phyloP scores from a whole-genome alignment of 2,113 vertebrate genomes.

The Gopherus evgoodei region DNA sequence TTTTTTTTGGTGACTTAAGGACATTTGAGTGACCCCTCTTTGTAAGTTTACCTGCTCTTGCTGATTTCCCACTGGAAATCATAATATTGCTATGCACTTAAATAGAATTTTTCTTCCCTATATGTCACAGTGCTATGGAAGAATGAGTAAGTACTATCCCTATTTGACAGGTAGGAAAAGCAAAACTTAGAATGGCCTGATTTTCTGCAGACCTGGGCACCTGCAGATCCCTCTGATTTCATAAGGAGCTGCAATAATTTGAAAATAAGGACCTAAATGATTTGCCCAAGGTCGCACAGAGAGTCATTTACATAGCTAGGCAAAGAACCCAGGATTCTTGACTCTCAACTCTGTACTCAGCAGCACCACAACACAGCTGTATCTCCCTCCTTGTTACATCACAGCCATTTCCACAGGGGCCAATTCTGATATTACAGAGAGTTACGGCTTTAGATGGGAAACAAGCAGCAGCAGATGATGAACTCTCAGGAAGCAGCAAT shows the following conservation, averaged over 20 bases:
- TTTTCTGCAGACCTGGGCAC: neutral
- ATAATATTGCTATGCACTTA: neutral
- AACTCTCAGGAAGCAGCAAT: neutral
- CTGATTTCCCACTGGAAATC: neutral
- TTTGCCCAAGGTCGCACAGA: neutral
- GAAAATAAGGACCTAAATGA: fast-evolving
- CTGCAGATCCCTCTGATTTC: neutral
- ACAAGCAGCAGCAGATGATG: neutral
- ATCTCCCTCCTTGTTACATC: neutral
- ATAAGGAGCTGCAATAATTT: neutral
- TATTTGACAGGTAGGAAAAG: neutral
- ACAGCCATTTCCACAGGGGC: neutral
- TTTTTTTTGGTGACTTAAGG: neutral
- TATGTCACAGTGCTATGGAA: neutral
- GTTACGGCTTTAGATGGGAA: neutral
- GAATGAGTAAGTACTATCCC: neutral
- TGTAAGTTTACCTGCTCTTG: neutral
- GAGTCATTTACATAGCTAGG: neutral
- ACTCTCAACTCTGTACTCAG: neutral
- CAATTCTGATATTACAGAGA: neutral
- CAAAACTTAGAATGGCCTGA: neutral
- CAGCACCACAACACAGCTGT: neutral
- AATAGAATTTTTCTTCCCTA: neutral
- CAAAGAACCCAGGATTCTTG: neutral
- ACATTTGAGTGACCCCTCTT: neutral